Evolutionary conservation across 2,797 vertebrate genomes (phyloP), one percentile per base, ranked within the genome.

Genomic region (Valencia hispanica): DNA sequence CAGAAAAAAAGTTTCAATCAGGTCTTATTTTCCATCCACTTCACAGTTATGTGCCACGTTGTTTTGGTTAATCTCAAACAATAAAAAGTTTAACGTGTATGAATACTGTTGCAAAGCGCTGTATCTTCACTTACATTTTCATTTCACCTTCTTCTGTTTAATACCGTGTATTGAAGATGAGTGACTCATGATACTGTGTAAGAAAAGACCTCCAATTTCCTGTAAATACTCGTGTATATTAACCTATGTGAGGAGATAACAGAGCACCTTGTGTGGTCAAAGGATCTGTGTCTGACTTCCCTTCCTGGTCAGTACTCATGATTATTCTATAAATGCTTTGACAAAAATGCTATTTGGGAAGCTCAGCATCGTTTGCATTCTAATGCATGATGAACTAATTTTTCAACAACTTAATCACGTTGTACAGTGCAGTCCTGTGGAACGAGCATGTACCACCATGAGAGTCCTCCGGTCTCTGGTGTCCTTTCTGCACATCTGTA

Each of bases 351-450:
- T 80, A 70, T 81, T 59, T 45, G 61, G 75, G 69, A 85, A 73
- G 70, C 83, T 84, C 30, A 73, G 81, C 80, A 79, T 84, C 20
- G 48, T 88, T 90, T 86, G 77, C 88, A 82, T 84, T 88, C 68
- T 74, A 43, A 76, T 87, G 90, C 91, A 92, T 93, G 88, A 86
- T 80, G 32, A 74, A 79, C 77, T 83, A 78, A 66, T 77, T 87
- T 84, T 87, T 81, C 57, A 77, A 65, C 81, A 10, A 84, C 84
- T 88, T 87, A 70, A 82, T 82, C 80, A 80, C 51, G 36, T 86
- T 43, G 83, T 93, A 79, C 84, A 77, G 87, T 92, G 86, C 87
- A 82, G 88, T 92, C 80, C 83, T 78, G 86, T 91, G 81, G 55
- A 85, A 79, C 74, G 73, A 89, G 89, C 90, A 91, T 92, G 90